These are phyloP conservation scores for Rhyacophila evoluta DNA, from an alignment of 2,888 invertebrate species.

Conservation along the genomic window DNA sequence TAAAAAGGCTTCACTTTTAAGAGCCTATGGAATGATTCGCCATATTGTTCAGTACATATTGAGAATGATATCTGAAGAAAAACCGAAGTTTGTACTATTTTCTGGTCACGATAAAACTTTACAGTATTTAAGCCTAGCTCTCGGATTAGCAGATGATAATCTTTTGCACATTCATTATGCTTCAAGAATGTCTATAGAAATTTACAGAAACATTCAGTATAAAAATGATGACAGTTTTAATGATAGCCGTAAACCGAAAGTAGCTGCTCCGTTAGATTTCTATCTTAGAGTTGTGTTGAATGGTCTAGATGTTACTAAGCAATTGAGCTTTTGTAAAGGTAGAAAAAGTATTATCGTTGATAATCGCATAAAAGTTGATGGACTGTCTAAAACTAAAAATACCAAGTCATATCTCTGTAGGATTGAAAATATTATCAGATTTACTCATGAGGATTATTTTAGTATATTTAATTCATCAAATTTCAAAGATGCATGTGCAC, in stretches of 20 bases:
- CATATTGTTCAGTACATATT: constrained; percentile 87
- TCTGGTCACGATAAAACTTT: constrained; percentile 95
- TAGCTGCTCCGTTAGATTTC: constrained; percentile 74
- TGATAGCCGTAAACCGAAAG: constrained; percentile 40
- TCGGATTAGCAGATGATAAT: constrained; percentile 77
- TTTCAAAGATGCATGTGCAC: constrained; percentile 85
- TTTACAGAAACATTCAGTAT: constrained; percentile 78
- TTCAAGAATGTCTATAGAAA: constrained; percentile 87
- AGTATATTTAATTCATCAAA: constrained; percentile 86
- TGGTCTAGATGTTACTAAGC: constrained; percentile 86
- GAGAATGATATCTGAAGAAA: constrained; percentile 81
- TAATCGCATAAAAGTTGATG: constrained; percentile 65
- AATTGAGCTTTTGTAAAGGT: constrained; percentile 82
- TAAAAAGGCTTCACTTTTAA: constrained; percentile 76
- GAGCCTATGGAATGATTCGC: constrained; percentile 86
- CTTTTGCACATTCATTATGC: constrained; percentile 86
- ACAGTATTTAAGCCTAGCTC: constrained; percentile 83
- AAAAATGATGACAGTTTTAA: constrained; percentile 28
- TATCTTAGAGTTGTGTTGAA: constrained; percentile 88
- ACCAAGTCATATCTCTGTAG: constrained; percentile 78
- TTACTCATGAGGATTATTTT: constrained; percentile 90
- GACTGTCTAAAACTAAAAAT: constrained; percentile 60
- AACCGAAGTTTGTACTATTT: constrained; percentile 81
- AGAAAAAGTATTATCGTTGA: constrained; percentile 69
- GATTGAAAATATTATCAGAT: constrained; percentile 88